Percentiles rank a stretch among this genome's conserved stretches.
These are phyloP conservation scores for Emys orbicularis DNA, from an alignment of 2,797 vertebrate species.

Conservation along the genomic window DNA sequence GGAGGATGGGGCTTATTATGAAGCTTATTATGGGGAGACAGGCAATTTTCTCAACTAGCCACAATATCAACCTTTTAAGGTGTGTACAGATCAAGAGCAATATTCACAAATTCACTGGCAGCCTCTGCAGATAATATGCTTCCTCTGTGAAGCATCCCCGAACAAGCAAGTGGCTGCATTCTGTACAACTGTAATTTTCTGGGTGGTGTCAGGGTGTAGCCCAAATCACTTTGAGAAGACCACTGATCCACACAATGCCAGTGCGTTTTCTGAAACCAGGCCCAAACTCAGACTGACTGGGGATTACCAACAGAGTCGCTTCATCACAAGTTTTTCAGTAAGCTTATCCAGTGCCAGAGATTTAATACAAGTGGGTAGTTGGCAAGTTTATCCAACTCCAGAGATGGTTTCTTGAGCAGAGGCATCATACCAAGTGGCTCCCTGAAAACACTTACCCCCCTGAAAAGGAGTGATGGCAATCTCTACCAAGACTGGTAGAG, in stretches of 20 bases:
- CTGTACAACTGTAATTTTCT: not conserved
- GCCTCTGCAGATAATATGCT: conserved; percentile 28
- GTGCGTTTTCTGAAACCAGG: not conserved
- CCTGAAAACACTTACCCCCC: not conserved
- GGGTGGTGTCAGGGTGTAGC: conserved; percentile 15
- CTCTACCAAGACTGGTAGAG: not conserved
- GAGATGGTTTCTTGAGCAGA: not conserved
- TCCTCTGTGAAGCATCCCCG: conserved; percentile 16
- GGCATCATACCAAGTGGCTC: not conserved
- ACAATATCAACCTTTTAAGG: not conserved
- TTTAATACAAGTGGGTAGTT: not conserved
- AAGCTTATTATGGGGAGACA: not conserved
- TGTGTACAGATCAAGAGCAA: not conserved
- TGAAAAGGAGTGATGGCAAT: not conserved
- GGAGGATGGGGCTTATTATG: not conserved
- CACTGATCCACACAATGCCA: not conserved
- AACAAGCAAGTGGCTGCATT: conserved; percentile 38
- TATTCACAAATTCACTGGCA: not conserved
- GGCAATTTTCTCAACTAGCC: conserved; percentile 25
- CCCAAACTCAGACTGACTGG: conserved; percentile 12
- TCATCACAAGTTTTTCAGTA: not conserved
- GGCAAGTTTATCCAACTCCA: not conserved
- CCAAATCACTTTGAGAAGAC: conserved; percentile 1
- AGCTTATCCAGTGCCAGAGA: conserved; percentile 6
- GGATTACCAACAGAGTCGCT: not conserved